phyloP scores from a whole-genome alignment of 1,140 invertebrate genomes.

The Pseudomyrmex cubaensis region DNA sequence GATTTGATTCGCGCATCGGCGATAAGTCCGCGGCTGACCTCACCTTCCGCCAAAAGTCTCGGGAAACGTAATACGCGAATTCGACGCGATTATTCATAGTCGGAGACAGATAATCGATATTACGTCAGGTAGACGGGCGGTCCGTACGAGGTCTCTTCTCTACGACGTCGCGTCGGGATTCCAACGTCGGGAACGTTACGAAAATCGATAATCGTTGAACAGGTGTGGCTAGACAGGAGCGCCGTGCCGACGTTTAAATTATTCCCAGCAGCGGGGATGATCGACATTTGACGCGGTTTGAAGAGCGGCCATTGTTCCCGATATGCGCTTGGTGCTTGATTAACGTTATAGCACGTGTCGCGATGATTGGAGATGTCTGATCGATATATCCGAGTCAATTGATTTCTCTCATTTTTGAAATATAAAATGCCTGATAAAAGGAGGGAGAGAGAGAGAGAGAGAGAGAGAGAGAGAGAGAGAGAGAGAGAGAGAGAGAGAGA shows the following conservation, averaged over 20 bases:
- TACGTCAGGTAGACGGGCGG: constrained; percentile 69
- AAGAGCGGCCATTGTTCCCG: constrained; percentile 15
- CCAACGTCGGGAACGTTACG: constrained; percentile 68
- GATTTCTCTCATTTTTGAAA: constrained; percentile 28
- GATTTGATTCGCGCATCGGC: constrained; percentile 34
- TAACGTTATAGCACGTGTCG: constrained; percentile 22
- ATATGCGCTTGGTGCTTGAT: constrained; percentile 35
- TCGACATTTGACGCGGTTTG: constrained; percentile 41
- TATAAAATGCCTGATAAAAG: constrained; percentile 3
- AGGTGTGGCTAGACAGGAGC: constrained; percentile 69
- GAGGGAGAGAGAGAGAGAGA: not conserved
- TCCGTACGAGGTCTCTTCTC: constrained; percentile 67
- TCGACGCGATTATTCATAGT: constrained; percentile 79
- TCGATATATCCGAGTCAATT: constrained; percentile 16
- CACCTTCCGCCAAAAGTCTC: constrained; percentile 69
- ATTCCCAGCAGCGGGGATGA: constrained; percentile 64
- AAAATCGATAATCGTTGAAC: constrained; percentile 80
- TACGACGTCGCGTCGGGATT: constrained; percentile 71
- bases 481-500: not conserved
- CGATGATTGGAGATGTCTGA: not conserved
- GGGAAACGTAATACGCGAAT: constrained; percentile 63
- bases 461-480: not conserved
- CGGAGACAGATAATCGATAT: constrained; percentile 73
- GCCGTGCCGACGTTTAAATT: constrained; percentile 68
- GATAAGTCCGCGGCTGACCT: constrained; percentile 65